Percentiles rank a stretch among this genome's conserved stretches.
phyloP scores from a whole-genome alignment of 2,888 invertebrate species.

The Cephus nigrinus region DNA sequence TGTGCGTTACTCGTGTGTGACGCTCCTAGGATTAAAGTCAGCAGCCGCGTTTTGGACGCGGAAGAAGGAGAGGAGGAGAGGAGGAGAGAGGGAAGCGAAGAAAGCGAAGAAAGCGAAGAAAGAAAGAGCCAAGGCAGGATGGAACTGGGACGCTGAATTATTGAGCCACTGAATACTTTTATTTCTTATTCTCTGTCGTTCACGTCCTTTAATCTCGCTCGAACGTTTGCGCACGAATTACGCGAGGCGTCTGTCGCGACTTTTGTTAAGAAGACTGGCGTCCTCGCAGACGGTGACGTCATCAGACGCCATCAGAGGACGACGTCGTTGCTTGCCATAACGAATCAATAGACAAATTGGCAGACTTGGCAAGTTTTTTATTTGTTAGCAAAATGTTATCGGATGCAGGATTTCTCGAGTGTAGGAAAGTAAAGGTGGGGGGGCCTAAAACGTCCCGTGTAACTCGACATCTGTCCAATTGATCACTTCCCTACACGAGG shows the following conservation, averaged over 20 bases:
- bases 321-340: background rate
- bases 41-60: background rate
- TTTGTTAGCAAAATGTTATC: background rate
- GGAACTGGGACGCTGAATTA: conserved; percentile 5
- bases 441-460: too few relatives aligned
- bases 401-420: background rate
- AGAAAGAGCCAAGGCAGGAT: background rate
- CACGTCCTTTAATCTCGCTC: conserved; percentile 3
- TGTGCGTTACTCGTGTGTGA: background rate
- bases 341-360: background rate
- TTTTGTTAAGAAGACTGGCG: background rate
- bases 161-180: conserved; percentile 1
- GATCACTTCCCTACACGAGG: too few relatives aligned
- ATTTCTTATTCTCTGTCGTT: conserved; percentile 1
- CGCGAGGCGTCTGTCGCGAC: background rate
- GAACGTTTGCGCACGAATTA: background rate
- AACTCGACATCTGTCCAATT: too few relatives aligned
- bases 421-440: background rate
- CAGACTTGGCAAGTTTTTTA: background rate
- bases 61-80: background rate
- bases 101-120: background rate
- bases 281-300: background rate
- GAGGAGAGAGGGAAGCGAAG: background rate
- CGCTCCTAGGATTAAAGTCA: background rate
- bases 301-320: background rate